Percentiles rank a stretch among this genome's conserved stretches.
Conservation (phyloP, 2,797 vertebrate species). For the Muscicapa striata region DNA sequence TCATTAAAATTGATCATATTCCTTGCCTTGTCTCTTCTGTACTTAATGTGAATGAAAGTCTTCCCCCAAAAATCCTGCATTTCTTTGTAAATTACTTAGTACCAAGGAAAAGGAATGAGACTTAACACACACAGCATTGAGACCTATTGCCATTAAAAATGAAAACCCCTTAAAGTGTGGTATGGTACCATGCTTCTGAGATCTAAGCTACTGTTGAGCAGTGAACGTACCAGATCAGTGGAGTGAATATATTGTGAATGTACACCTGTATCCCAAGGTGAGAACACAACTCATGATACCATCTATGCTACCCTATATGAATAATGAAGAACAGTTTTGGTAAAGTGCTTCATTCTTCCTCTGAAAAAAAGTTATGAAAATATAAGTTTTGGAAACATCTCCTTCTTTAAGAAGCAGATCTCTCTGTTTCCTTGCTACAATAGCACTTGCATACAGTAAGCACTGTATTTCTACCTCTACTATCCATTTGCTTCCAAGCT, state of each 20-base stretch:
- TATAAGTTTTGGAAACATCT: constrained; percentile 60
- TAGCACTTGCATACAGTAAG: constrained; percentile 31
- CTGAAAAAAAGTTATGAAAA: constrained; percentile 52
- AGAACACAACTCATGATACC: neutral
- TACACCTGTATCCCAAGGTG: neutral
- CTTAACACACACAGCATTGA: neutral
- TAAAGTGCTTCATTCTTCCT: constrained; percentile 67
- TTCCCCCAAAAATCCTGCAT: neutral
- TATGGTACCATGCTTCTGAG: constrained; percentile 3
- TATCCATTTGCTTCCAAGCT: constrained; percentile 18
- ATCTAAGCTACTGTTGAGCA: neutral
- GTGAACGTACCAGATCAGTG: neutral
- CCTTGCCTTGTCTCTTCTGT: neutral
- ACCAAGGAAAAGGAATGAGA: constrained; percentile 7
- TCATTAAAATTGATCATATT: neutral
- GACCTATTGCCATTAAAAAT: constrained; percentile 29
- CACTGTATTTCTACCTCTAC: constrained; percentile 24
- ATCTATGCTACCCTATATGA: constrained; percentile 15
- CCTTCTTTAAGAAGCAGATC: constrained; percentile 59
- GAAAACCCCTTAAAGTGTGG: neutral
- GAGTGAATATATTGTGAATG: neutral
- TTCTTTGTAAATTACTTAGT: neutral
- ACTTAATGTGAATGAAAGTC: neutral
- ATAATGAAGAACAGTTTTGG: constrained; percentile 54
- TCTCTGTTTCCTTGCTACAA: constrained; percentile 58